Percentiles rank a stretch among this genome's conserved stretches.
Evolutionary conservation across 2,113 vertebrate species (phyloP).

Genomic region (Elanoides forficatus): DNA sequence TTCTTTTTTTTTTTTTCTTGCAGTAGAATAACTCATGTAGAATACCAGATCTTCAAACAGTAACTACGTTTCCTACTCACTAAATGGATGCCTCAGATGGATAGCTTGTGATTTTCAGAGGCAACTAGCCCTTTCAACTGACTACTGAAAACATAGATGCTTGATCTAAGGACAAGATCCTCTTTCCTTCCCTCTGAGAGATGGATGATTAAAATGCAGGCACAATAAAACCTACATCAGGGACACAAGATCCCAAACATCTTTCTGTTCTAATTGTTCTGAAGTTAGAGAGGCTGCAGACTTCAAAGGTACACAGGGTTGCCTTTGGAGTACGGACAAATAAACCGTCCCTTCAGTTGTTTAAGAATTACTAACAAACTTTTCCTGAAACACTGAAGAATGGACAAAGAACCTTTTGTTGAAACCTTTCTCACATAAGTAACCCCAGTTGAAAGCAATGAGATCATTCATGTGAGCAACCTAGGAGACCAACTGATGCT

Average conservation of each 20-base stretch:
- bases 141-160: background rate
- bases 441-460: background rate
- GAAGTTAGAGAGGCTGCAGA: background rate
- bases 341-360: background rate
- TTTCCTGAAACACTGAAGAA: background rate
- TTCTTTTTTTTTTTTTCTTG: background rate
- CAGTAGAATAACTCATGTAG: background rate
- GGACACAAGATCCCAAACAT: background rate
- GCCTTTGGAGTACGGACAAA: background rate
- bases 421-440: background rate
- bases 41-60: background rate
- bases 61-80: background rate
- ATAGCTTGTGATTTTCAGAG: background rate
- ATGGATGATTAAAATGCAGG: background rate
- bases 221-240: background rate
- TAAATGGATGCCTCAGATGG: background rate
- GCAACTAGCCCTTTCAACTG: rapidly evolving
- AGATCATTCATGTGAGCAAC: background rate
- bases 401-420: background rate
- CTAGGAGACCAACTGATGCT: background rate
- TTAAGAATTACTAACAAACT: background rate
- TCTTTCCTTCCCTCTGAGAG: background rate
- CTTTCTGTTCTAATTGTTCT: background rate
- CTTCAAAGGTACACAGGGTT: background rate
- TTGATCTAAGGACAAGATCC: background rate